Base-by-base conservation (phyloP, 2,113 vertebrate genomes). In the Sinocyclocheilus anophthalmus region DNA sequence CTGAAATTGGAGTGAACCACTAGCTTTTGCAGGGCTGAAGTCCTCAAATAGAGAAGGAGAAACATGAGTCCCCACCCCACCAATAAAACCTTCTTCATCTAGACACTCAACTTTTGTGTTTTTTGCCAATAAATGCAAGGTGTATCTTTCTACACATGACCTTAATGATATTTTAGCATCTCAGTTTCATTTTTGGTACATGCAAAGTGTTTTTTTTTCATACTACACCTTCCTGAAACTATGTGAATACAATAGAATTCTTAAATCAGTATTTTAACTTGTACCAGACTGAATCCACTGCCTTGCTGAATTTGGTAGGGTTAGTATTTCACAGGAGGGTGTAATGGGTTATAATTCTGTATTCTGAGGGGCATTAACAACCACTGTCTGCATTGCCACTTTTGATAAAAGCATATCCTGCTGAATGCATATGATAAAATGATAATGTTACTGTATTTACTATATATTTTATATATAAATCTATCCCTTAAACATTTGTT, bases 1-100 rank as follows among this genome's bases (percentile, higher is more conserved):
- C 96, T 99, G 89, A 96, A 97, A 93, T 93, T 99, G 92, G 98
- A 99, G 94, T 99, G 94, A 98, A n/a, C 13, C 65, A 6, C 53
- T 53, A 26, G 39, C 70, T 65, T 30, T 73, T 79, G 53, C 20
- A 76, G 57, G 70, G 69, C 65, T n/a, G 87, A 73, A 88, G 82
- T 48, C 59, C 80, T 85, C 24, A 69, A 22, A 65, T 86, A 85
- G 86, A 92, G 89, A 88, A 84, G 84, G 61, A 30, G 76, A 79
- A 87, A 90, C 85, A 93, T 90, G 7, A 63, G 42, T 90, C 76
- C 86, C 89, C 85, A 91, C 92, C 89, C 91, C 87, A 84, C 90
- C 88, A 90, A 13, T 39, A 89, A 91, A 89, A 83, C 84, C 69
- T 59, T 84, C 59, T 37, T 86, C 42, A 61, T 87, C 55, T 69